Base-by-base conservation (phyloP, 2,888 invertebrate species). In the Oxyteleia sp. region DNA sequence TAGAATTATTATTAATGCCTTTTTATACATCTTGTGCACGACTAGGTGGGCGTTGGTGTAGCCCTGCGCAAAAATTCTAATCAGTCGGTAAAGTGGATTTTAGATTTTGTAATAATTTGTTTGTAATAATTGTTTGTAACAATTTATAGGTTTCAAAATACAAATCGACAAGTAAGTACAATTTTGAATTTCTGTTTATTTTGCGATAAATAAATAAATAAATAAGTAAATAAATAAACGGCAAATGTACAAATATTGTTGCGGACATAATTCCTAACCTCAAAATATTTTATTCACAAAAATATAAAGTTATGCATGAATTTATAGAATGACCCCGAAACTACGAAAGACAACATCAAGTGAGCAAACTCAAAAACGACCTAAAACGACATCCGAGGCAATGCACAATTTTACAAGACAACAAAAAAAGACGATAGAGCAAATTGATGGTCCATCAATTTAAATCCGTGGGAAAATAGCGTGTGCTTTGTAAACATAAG, bases 321-420 rank as follows among this genome's bases (percentile, higher is more conserved):
- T 57, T 57, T 57, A 57, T 57, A 57, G 55, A 57, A 57, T 57
- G 55, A 10, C 18, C 15, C 38, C 55, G 16, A 57, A 57, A 38
- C 38, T 35, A 57, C 55, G 38, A 57, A 57, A 18, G 20, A 35
- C 18, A n/a, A 57, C 38, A 38, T 38, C 55, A 15, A 57, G 38
- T 7, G 18, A 18, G 55, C 55, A 57, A 57, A 38, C 20, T 57
- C 32, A 1, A 32, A 32, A 32, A 32, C 32, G 32, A 49, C n/a
- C 49, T 49, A 23, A 49, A 49, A 49, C 49, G 49, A 49, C 23
- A 23, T 49, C 23, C 49, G n/a, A 18, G 49, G 49, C 49, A 49
- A 49, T 49, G 49, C 49, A 49, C 20, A 49, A 49, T 49, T 23
- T 49, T 49, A 49, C 49, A 23, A 49, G 26, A 47, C 47, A 47